A percentile compares a stretch with the other conserved stretches of the same genome.
These are phyloP conservation scores for Dromas ardeola DNA, from an alignment of 2,113 vertebrate genomes.

Conservation along the genomic window DNA sequence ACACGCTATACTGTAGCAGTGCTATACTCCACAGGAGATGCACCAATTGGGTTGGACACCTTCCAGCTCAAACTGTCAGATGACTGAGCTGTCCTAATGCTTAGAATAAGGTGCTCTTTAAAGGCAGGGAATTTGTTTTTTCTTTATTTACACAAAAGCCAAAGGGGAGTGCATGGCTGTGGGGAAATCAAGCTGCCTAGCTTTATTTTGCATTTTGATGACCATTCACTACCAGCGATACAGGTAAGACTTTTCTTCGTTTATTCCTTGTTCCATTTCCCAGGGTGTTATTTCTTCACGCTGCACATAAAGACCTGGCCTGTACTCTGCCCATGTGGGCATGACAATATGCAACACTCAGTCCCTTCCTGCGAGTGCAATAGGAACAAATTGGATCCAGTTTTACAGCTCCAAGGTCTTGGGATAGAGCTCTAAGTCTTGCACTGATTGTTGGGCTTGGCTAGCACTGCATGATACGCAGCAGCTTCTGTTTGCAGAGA, in stretches of 20 bases:
- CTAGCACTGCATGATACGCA: not conserved
- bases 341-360: not conserved
- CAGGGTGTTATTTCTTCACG: not conserved
- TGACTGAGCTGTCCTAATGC: not conserved
- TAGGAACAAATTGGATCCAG: not conserved
- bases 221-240: not conserved
- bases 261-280: not conserved
- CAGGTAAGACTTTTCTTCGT: not conserved
- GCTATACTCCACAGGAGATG: slow-evolving; percentile 12
- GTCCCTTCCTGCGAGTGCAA: not conserved
- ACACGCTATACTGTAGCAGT: not conserved
- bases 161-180: not conserved
- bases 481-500: not conserved
- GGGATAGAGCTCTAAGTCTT: not conserved
- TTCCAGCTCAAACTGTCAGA: slow-evolving; percentile 24
- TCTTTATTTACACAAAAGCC: not conserved
- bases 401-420: not conserved
- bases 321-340: not conserved
- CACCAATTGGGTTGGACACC: not conserved
- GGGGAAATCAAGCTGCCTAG: not conserved
- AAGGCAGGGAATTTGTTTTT: not conserved
- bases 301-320: not conserved
- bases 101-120: not conserved
- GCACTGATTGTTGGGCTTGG: not conserved
- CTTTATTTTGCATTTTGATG: not conserved